Evolutionary conservation across 2,888 invertebrate genomes (phyloP), one percentile per base, ranked within the genome.

Genomic region (Heliconius erato): DNA sequence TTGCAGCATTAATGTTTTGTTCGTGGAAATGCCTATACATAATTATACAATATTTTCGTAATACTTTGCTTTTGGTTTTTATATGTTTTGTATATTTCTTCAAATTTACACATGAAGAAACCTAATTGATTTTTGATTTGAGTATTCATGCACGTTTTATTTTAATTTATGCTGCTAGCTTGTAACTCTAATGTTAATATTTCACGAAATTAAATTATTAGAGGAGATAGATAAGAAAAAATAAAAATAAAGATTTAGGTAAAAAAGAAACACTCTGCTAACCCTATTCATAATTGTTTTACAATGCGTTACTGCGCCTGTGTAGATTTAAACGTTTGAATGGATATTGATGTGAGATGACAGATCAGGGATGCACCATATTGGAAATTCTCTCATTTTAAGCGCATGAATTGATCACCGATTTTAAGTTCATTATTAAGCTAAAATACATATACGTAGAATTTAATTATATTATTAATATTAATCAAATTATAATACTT

Each of bases 311-410:
- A 35, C 16, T 63, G n/a, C 59, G 40, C 76, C 63, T 76, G 35
- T 63, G 76, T 40, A 76, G n/a, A 40, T 76, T 35, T 32, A 71
- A 35, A 26, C 26, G 71, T 14, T 59, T 59, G 7, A 32, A 76
- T n/a, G n/a, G 14, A 59, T 40, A 63, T 76, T 59, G 35, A 76
- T n/a, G 23, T 59, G 32, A 23, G 19, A 40, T 14, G 14, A 44
- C 72, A 3, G 23, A 59, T 59, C 7, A 63, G 35, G 16, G 16
- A 63, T 40, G 63, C 35, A 63, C n/a, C 14, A 35, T 40, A 11
- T 16, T 9, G 16, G n/a, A 63, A 35, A 63, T 63, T 35, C 63
- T 35, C 40, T 71, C n/a, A 6, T n/a, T 71, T 71, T 72, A 49
- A 44, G 26, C 9, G 9, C 16, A 49, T 71, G 26, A 16, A 26